These are phyloP conservation scores for Epinephelus fuscoguttatus DNA, from an alignment of 2,113 vertebrate genomes.

Conservation along the genomic window DNA sequence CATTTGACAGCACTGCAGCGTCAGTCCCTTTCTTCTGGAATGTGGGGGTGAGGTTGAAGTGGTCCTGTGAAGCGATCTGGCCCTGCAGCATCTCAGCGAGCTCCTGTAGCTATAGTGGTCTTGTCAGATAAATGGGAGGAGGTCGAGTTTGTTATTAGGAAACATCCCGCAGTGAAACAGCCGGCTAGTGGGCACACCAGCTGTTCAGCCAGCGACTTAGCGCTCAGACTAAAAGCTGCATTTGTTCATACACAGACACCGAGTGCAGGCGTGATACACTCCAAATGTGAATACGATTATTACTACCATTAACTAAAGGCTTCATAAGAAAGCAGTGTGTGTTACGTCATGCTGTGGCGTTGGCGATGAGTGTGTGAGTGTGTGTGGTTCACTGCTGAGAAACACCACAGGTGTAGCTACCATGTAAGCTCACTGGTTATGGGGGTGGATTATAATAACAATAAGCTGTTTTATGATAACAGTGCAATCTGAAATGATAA, in stretches of 20 bases:
- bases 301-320: background rate
- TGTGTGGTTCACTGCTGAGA: background rate
- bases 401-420: background rate
- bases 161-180: constrained; percentile 61
- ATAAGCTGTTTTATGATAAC: background rate
- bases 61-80: constrained; percentile 12
- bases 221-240: constrained; percentile 36
- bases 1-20: background rate
- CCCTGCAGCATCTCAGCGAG: constrained; percentile 33
- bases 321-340: background rate
- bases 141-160: constrained; percentile 44
- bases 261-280: background rate
- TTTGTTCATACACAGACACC: constrained; percentile 3
- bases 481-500: background rate
- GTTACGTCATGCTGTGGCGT: background rate
- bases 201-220: constrained; percentile 42
- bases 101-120: background rate
- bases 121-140: constrained; percentile 35
- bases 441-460: background rate
- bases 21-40: background rate
- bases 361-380: background rate
- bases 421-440: background rate
- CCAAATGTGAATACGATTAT: background rate
- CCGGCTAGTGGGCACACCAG: constrained; percentile 40
- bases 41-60: background rate